Evolutionary conservation across 30 jellyfish, hydroid and myxozoan species (phyloP), one percentile per base, ranked within the genome.

Genomic region (Cassiopea andromeda): DNA sequence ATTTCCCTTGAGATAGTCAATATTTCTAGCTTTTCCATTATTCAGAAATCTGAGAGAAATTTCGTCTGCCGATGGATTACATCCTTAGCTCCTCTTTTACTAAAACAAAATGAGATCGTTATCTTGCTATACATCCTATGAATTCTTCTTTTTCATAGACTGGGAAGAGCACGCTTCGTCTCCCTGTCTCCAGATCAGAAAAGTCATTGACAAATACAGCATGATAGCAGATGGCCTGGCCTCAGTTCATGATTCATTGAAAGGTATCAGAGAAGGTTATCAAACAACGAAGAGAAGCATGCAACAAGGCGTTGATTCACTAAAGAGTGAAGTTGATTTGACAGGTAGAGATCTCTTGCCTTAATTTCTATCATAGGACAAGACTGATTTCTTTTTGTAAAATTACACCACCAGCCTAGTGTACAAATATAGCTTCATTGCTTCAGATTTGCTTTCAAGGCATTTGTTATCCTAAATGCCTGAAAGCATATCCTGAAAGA

Each of bases 291-390:
- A 81, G 48, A 48, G 90, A 69, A 61, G 82, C 15, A 60, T 81
- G 90, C 90, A 81, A 81, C 90, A 81, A 67, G 90, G 90, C 1
- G 90, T 81, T 48, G 90, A 81, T 46, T 27, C 58, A 60, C 81
- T 81, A 7, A 48, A 48, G 48, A 60, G 47, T 81, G 82, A 61
- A 1, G 49, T 81, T 58, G 59, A 73, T 19, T 48, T 38, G 54
- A 81, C 90, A 64, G 90, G 90, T 81, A 81, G 6, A 4, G 73
- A 64, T 0, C 64, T 10, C 38, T 27, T 27, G 12, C 7, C 64
- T 54, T 10, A 10, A 54, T 6, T 3, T 54, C 7, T 0, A 54
- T 6, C 64, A 54, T 0, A 54, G 64, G 12, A 10, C 12, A 3
- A 10, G 7, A 54, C 64, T 3, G 64, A 54, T 54, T 3, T 6